phyloP scores from a whole-genome alignment of 2,888 invertebrate species.

The Tineola bisselliella region DNA sequence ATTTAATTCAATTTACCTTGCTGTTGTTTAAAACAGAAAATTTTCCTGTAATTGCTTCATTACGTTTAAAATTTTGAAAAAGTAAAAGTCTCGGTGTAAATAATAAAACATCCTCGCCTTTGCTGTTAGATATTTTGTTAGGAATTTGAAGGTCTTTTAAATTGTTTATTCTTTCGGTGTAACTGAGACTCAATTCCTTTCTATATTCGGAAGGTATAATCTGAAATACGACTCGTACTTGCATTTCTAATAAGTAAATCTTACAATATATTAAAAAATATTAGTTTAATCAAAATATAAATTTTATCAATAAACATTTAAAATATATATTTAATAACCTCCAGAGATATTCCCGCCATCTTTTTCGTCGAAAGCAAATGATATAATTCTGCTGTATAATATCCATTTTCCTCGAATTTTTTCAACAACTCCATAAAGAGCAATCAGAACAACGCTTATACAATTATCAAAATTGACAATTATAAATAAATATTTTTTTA shows the following conservation, averaged over 20 bases:
- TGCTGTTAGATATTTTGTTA: slow-evolving; percentile 32
- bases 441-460: not conserved
- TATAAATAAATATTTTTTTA: not conserved
- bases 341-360: slow-evolving; percentile 29
- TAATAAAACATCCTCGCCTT: slow-evolving; percentile 32
- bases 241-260: no score
- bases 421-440: slow-evolving; percentile 46
- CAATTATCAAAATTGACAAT: not conserved
- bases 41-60: slow-evolving; percentile 55
- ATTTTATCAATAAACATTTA: not conserved
- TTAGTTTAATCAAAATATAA: no score
- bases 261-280: no score
- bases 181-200: slow-evolving; percentile 45
- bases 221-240: slow-evolving; percentile 22
- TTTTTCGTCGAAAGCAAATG: slow-evolving; percentile 48
- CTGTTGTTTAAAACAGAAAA: slow-evolving; percentile 67
- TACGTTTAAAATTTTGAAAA: slow-evolving; percentile 69
- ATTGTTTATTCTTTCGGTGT: slow-evolving; percentile 38
- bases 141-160: slow-evolving; percentile 38
- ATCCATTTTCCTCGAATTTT: slow-evolving; percentile 53
- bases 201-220: slow-evolving; percentile 50
- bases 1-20: slow-evolving; percentile 41
- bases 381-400: slow-evolving; percentile 49
- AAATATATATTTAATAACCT: slow-evolving; percentile 26
- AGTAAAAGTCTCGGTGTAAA: slow-evolving; percentile 64